Percentiles rank a stretch among this genome's conserved stretches.
Evolutionary conservation across 2,797 vertebrate genomes (phyloP).

Genomic region (Arctocebus calabarensis): DNA sequence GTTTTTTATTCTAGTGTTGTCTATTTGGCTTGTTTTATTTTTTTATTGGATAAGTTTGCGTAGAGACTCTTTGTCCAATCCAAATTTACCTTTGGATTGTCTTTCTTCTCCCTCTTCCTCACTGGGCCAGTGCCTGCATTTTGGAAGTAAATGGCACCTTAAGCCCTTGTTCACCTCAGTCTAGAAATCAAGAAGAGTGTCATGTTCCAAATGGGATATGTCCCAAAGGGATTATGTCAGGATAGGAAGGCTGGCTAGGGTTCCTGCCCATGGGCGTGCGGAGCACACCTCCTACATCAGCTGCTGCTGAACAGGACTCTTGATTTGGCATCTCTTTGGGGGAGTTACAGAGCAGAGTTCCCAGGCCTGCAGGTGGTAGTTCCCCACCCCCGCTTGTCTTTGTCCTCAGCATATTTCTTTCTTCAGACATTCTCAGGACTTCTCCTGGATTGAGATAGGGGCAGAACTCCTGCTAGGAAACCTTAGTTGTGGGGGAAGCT

Average conservation of each 20-base stretch:
- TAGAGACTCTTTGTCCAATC: not conserved
- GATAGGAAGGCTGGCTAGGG: not conserved
- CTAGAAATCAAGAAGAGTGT: not conserved
- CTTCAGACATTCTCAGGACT: not conserved
- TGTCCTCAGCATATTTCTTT: not conserved
- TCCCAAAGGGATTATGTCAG: not conserved
- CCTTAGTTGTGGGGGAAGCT: not conserved
- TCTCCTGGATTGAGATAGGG: not conserved
- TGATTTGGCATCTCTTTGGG: not conserved
- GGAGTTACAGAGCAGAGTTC: not conserved
- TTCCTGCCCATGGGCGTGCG: not conserved
- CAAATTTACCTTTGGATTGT: not conserved
- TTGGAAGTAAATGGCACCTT: not conserved
- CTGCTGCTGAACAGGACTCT: not conserved
- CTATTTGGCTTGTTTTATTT: not conserved
- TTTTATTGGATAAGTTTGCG: not conserved
- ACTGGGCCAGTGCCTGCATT: not conserved
- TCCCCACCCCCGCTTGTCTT: not conserved
- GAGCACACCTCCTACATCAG: not conserved
- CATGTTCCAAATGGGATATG: not conserved
- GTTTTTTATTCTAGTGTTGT: not conserved
- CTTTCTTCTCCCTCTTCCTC: not conserved
- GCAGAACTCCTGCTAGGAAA: not conserved
- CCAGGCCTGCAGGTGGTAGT: not conserved
- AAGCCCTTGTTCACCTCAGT: not conserved